Conservation (phyloP, 2,888 invertebrate genomes). For the Tanypteryx hageni region DNA sequence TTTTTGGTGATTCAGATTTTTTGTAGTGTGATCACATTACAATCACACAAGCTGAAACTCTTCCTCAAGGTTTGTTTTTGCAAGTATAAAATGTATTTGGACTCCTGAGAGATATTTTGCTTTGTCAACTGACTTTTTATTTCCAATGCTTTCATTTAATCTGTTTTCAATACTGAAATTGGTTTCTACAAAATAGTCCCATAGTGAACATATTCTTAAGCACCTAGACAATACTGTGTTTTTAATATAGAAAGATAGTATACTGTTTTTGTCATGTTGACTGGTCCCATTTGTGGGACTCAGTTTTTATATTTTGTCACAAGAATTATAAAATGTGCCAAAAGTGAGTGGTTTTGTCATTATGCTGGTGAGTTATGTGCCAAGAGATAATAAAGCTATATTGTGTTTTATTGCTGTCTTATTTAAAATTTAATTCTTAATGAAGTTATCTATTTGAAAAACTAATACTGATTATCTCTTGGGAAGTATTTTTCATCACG, state of each 20-base stretch:
- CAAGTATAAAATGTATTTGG: not conserved
- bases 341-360: constrained; percentile 25
- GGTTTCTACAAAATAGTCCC: no score
- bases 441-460: not conserved
- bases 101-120: not conserved
- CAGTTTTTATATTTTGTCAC: constrained; percentile 33
- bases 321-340: constrained; percentile 43
- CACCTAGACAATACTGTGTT: constrained; percentile 7
- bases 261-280: not conserved
- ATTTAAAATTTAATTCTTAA: not conserved
- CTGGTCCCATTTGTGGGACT: not conserved
- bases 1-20: no score
- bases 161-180: not conserved
- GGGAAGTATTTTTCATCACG: not conserved
- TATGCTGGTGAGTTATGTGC: constrained; percentile 59
- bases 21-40: not conserved
- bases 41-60: not conserved
- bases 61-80: not conserved
- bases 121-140: not conserved
- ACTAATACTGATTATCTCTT: not conserved
- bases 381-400: constrained; percentile 55
- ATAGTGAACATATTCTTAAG: not conserved
- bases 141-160: not conserved
- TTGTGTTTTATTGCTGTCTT: constrained; percentile 37
- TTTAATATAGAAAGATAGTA: not conserved